Percentiles rank a stretch among this genome's conserved stretches.
Evolutionary conservation across 2,797 vertebrate genomes (phyloP).

Genomic region (Dryobates pubescens): DNA sequence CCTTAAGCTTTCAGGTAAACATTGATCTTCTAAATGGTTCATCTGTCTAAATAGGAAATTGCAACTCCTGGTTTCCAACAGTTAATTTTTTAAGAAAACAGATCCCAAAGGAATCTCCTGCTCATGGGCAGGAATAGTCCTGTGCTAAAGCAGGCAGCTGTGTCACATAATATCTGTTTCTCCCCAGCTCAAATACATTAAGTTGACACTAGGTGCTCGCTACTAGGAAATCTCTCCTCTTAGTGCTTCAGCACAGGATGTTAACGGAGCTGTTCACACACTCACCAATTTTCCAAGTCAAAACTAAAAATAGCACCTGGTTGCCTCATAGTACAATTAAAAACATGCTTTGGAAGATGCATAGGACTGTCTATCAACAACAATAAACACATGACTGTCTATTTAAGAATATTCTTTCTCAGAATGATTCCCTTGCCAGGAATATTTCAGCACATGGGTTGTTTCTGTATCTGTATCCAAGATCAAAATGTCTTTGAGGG

Average conservation of each 20-base stretch:
- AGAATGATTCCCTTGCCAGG: slow-evolving; percentile 4
- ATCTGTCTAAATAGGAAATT: background rate
- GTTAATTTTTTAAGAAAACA: background rate
- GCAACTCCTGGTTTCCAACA: background rate
- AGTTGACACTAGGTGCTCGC: background rate
- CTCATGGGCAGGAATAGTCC: background rate
- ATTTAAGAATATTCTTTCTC: slow-evolving; percentile 25
- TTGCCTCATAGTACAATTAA: background rate
- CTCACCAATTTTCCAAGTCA: background rate
- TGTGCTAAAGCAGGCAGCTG: background rate
- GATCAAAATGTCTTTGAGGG: background rate
- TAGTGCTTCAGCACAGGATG: background rate
- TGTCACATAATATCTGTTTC: background rate
- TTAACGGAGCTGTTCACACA: background rate
- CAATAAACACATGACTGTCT: background rate
- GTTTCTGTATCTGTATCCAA: background rate
- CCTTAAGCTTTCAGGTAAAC: background rate
- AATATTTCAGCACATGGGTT: background rate
- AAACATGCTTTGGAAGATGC: slow-evolving; percentile 1
- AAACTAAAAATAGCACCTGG: slow-evolving; percentile 27
- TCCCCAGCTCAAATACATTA: background rate
- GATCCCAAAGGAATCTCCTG: background rate
- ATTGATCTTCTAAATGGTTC: background rate
- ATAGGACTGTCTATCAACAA: background rate
- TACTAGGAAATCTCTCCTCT: background rate